Evolutionary conservation across 2,113 vertebrate genomes (phyloP), one percentile per base, ranked within the genome.

Genomic region (Crotalus tigris): DNA sequence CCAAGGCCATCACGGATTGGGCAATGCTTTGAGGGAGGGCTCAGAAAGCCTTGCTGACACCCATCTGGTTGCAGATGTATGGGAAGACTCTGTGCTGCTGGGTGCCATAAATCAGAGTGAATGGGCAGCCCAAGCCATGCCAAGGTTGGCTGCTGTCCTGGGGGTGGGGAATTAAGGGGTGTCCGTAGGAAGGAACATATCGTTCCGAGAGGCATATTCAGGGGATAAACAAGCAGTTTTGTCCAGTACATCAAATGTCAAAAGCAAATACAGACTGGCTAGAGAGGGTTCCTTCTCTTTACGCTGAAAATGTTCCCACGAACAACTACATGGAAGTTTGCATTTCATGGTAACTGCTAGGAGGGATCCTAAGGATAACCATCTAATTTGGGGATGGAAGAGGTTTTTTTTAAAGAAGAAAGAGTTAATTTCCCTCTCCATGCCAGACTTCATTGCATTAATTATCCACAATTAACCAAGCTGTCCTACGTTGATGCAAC

Each of bases 201-300:
- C 93, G 96, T 95, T 91, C 96, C 46, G 92, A 94, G 85, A 2
- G 91, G 88, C 91, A 59, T 21, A 75, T 93, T 92, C 92, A 89
- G 87, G 85, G 69, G 55, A 94, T 92, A 95, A 96, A 96, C 87
- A 94, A 93, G 96, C 13, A 55, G 1, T 91, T 93, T 9, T 91
- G 58, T 92, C 94, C 55, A 91, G n/a, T 33, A 58, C 59, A n/a
- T 51, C 55, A 86, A 44, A 24, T 89, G 69, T 19, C 5, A 91
- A 55, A 15, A 29, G 23, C 51, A 88, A 87, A 92, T 24, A 88
- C 89, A 85, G 54, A 9, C 23, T 54, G 57, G 26, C 61, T 13
- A 64, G 26, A 64, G 44, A 5, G 3, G 21, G 81, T 88, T 53
- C n/a, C 87, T 29, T 46, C 29, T 17, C 91, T 21, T 33, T 21